Evolutionary conservation across 2,797 vertebrate species (phyloP).

Genomic region (Echeneis naucrates): DNA sequence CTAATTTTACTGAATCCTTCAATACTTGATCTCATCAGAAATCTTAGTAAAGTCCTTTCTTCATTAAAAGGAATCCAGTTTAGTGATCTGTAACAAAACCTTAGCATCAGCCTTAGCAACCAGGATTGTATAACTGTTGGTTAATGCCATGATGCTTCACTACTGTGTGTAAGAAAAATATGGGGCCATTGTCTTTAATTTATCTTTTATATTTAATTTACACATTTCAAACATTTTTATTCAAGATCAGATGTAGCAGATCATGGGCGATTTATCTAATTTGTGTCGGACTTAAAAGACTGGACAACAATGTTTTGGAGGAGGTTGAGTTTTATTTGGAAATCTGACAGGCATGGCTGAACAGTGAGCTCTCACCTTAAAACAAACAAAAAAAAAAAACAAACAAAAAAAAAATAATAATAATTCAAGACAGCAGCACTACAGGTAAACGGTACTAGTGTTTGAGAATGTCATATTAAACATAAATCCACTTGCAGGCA

Average conservation of each 20-base stretch:
- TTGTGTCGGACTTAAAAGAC: background rate
- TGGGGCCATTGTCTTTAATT: too few species aligned
- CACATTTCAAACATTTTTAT: background rate
- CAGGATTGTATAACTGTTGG: too few species aligned
- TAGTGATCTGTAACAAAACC: too few species aligned
- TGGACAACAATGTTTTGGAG: slow-evolving; percentile 80
- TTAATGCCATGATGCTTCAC: too few species aligned
- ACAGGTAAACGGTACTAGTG: slow-evolving; percentile 90
- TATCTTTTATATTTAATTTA: background rate
- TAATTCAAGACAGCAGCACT: slow-evolving; percentile 89
- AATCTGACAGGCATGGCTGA: slow-evolving; percentile 92
- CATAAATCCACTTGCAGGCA: slow-evolving; percentile 72
- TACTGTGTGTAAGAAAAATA: too few species aligned
- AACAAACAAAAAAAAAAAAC: slow-evolving; percentile 62
- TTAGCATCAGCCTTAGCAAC: too few species aligned
- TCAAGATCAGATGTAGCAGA: background rate
- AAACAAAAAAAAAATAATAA: slow-evolving; percentile 71
- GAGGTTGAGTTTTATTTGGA: slow-evolving; percentile 93
- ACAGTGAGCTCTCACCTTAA: slow-evolving; percentile 87
- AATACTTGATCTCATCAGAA: too few species aligned
- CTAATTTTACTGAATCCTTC: too few species aligned
- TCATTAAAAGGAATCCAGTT: too few species aligned
- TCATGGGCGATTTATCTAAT: too few species aligned
- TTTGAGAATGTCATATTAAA: slow-evolving; percentile 87
- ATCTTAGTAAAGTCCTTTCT: too few species aligned